Base-by-base conservation (phyloP, 2,888 invertebrate genomes). In the Pseudeuparius sepicola region DNA sequence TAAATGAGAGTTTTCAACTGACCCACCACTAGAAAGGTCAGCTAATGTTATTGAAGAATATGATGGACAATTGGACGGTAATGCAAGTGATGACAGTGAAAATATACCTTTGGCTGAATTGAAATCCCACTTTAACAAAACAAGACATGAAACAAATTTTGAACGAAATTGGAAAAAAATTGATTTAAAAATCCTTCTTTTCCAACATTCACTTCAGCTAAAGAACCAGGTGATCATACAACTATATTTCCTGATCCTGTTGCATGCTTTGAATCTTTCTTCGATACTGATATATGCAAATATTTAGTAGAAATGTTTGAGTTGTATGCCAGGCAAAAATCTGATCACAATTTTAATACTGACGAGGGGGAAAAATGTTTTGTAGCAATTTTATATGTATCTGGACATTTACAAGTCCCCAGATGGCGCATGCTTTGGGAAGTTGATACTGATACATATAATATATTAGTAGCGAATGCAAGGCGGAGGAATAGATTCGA, bases 401-500 rank as follows among this genome's bases (percentile, higher is more conserved):
- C 17, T 3, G 28, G 23, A n/a, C 14, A 37, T 34, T n/a, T 38
- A 14, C 38, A 38, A 38, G 34, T 38, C 5, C 38, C 34, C 14
- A 38, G 38, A 16, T 35, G 29, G 34, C 39, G 31, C n/a, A 39
- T 25, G 36, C 24, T 26, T 7, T 26, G 26, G 26, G 26, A 26
- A 26, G 26, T 26, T 38, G 38, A 36, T 31, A 10, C 18, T 5
- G 36, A 39, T 18, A 31, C 36, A 18, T 24, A 34, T 9, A 38
- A 38, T 35, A 13, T 12, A 20, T 13, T 38, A 11, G 34, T 38
- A 12, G 26, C 31, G 10, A 36, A 36, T 24, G 18, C 41, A 30
- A 39, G 39, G 36, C 27, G 39, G 9, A 14, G 37, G 14, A 39
- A 42, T 24, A 36, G 39, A 20, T 42, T 42, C 24, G 32, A 42